These are phyloP conservation scores for Trematocara nigrifrons DNA, from an alignment of 2,113 vertebrate genomes.

Conservation along the genomic window DNA sequence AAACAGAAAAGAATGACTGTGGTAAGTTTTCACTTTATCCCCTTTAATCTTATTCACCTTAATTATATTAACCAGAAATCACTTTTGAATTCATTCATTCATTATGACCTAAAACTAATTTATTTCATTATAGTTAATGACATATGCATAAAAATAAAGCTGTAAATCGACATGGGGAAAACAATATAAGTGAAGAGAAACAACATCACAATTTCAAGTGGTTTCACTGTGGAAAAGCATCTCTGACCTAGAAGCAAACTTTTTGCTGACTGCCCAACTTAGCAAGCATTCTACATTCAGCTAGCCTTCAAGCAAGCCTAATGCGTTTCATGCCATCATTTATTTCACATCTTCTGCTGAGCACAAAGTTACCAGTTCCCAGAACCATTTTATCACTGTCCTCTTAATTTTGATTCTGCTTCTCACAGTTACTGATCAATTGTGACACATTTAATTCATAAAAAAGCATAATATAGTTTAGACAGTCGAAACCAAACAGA, in stretches of 20 bases:
- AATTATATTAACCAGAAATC: slow-evolving; percentile 22
- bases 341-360: slow-evolving; percentile 36
- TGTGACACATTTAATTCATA: not conserved
- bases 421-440: not conserved
- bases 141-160: not conserved
- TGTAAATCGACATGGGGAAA: not conserved
- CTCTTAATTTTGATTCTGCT: not conserved
- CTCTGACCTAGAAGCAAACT: slow-evolving; percentile 51
- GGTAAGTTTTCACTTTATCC: not conserved
- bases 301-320: slow-evolving; percentile 39
- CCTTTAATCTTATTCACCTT: slow-evolving; percentile 4
- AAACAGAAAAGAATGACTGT: slow-evolving; percentile 5
- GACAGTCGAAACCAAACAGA: not conserved
- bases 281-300: slow-evolving; percentile 47
- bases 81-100: not conserved
- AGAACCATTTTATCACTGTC: not conserved
- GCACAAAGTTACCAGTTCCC: not conserved
- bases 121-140: not conserved
- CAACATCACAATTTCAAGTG: slow-evolving; percentile 8
- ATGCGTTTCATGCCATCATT: slow-evolving; percentile 22
- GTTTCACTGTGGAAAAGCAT: slow-evolving; percentile 23
- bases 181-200: not conserved
- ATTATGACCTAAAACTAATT: not conserved
- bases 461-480: not conserved
- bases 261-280: slow-evolving; percentile 52